phyloP scores from a whole-genome alignment of 2,888 invertebrate species.

The Ormyrus nitidulus region DNA sequence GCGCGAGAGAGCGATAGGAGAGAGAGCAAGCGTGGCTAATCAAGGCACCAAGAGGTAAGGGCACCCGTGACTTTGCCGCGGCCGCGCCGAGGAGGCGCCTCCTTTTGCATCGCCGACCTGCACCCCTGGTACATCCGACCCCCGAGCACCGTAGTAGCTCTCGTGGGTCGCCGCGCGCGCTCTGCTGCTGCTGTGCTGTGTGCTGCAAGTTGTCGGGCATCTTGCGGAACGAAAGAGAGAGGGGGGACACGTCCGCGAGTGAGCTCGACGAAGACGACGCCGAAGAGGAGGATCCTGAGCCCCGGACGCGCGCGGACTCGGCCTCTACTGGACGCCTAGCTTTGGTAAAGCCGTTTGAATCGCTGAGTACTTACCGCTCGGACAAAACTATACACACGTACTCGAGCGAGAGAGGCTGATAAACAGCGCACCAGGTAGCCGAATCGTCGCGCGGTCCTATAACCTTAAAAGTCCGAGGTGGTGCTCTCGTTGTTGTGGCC shows the following conservation, averaged over 20 bases:
- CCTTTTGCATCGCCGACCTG: slow-evolving; percentile 48
- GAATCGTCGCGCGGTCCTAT: too few species aligned
- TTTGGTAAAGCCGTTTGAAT: too few species aligned
- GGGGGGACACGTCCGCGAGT: not conserved
- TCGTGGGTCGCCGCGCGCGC: slow-evolving; percentile 55
- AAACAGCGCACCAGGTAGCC: too few species aligned
- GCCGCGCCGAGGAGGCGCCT: slow-evolving; percentile 62
- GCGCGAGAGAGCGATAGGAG: slow-evolving; percentile 31
- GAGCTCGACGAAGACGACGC: too few species aligned
- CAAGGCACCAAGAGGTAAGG: slow-evolving; percentile 88
- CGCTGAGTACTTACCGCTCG: too few species aligned
- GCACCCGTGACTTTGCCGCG: slow-evolving; percentile 55
- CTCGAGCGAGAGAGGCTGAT: too few species aligned
- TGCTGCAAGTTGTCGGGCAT: slow-evolving; percentile 69
- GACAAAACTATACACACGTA: too few species aligned
- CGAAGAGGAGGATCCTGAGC: too few species aligned
- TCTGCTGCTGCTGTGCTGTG: slow-evolving; percentile 1
- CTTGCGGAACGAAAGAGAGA: slow-evolving; percentile 57
- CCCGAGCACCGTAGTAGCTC: slow-evolving; percentile 61
- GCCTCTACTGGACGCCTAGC: too few species aligned
- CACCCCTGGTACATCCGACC: slow-evolving; percentile 68
- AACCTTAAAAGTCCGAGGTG: too few species aligned
- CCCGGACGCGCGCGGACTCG: too few species aligned
- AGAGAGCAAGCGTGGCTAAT: slow-evolving; percentile 84
- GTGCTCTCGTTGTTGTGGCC: too few species aligned